These are phyloP conservation scores for Xestia sexstrigata DNA, from an alignment of 2,888 invertebrate genomes.

Conservation along the genomic window DNA sequence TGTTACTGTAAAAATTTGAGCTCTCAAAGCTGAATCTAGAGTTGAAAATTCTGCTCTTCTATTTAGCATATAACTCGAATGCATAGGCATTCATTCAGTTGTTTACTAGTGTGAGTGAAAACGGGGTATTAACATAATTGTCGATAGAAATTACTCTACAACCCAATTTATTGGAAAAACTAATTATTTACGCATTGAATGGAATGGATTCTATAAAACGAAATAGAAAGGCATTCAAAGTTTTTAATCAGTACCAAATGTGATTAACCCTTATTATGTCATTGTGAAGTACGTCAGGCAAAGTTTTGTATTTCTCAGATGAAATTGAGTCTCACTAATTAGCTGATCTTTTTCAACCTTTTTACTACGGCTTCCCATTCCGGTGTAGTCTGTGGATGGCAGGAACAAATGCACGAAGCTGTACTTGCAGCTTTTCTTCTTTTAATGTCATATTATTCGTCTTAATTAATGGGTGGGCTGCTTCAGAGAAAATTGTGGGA, in stretches of 20 bases:
- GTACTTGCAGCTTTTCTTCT: slow-evolving; percentile 9
- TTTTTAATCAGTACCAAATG: not conserved
- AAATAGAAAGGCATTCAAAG: not conserved
- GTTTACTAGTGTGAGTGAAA: not conserved
- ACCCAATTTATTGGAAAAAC: not conserved
- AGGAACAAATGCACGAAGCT: slow-evolving; percentile 37
- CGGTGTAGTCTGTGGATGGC: slow-evolving; percentile 30
- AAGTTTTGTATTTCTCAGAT: slow-evolving; percentile 27
- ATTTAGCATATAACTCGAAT: too few species aligned
- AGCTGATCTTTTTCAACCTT: slow-evolving; percentile 37
- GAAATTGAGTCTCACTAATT: slow-evolving; percentile 47
- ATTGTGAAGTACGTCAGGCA: not conserved
- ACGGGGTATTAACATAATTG: not conserved
- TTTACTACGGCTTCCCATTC: slow-evolving; percentile 39
- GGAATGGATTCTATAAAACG: not conserved
- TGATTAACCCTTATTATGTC: not conserved
- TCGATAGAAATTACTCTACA: not conserved
- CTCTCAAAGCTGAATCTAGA: not conserved
- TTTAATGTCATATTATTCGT: slow-evolving; percentile 6
- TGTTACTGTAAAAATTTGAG: not conserved
- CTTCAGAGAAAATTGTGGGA: not conserved
- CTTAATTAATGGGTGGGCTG: not conserved
- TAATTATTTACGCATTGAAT: not conserved
- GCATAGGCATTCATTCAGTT: not conserved
- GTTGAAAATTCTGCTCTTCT: not conserved